phyloP scores from a whole-genome alignment of 2,113 vertebrate genomes.

The Gymnocephalus cernua region DNA sequence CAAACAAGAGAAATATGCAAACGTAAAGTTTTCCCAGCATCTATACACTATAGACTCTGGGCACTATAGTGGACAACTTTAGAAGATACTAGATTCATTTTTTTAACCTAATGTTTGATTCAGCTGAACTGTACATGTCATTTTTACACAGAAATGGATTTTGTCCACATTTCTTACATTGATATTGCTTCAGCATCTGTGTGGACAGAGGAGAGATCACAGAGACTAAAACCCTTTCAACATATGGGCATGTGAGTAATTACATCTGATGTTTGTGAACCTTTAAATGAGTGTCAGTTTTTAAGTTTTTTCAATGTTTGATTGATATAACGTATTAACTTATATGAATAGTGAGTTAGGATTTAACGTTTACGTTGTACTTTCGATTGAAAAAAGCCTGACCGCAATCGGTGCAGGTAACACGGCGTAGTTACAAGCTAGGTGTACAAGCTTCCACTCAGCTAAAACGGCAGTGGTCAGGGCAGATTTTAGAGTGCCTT shows the following conservation, averaged over 20 bases:
- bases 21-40: constrained; percentile 27
- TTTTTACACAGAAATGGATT: constrained; percentile 5
- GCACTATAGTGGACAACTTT: not conserved
- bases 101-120: not conserved
- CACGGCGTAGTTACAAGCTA: too few species aligned
- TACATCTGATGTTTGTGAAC: not conserved
- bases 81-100: not conserved
- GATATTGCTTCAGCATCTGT: not conserved
- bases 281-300: not conserved
- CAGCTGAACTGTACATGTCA: not conserved
- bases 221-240: not conserved
- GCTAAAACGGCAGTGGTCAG: too few species aligned
- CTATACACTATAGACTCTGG: not conserved
- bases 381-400: too few species aligned
- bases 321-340: not conserved
- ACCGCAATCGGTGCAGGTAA: too few species aligned
- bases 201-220: not conserved
- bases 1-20: constrained; percentile 20
- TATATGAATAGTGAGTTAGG: not conserved
- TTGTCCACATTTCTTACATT: not conserved
- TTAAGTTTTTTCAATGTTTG: not conserved
- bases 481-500: too few species aligned
- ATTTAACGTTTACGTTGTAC: not conserved
- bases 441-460: too few species aligned
- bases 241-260: not conserved